These are phyloP conservation scores for Tringa solitaria DNA, from an alignment of 2,113 vertebrate species.

Conservation along the genomic window DNA sequence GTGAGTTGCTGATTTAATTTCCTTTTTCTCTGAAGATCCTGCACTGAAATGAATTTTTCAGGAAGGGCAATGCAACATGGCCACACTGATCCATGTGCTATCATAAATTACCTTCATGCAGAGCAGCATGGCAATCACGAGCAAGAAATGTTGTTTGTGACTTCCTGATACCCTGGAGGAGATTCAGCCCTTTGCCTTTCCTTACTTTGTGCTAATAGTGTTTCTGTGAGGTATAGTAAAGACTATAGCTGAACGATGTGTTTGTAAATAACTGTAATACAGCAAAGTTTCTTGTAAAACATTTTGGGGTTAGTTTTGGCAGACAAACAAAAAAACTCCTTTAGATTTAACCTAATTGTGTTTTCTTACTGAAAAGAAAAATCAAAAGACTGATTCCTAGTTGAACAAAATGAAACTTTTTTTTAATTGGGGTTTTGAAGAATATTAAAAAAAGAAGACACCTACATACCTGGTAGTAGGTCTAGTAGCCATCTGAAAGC, in stretches of 20 bases:
- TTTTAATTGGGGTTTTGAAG: not conserved
- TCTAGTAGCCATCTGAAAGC: not conserved
- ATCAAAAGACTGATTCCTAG: not conserved
- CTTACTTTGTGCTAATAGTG: not conserved
- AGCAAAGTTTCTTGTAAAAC: not conserved
- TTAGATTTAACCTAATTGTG: not conserved
- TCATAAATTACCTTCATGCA: not conserved
- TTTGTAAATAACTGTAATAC: too few relatives aligned
- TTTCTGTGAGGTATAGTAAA: not conserved
- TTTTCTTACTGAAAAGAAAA: not conserved
- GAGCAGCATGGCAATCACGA: accelerated
- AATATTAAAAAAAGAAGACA: not conserved
- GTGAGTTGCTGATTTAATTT: not conserved
- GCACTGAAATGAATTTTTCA: not conserved
- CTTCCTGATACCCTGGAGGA: not conserved
- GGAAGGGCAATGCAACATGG: not conserved
- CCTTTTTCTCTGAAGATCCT: not conserved
- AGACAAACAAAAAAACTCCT: not conserved
- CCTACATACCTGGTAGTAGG: not conserved
- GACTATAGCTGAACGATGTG: not conserved
- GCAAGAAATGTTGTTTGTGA: not conserved
- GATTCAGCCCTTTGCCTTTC: not conserved
- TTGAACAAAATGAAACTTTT: not conserved
- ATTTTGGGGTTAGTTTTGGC: not conserved
- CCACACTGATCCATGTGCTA: not conserved